Conservation (phyloP, 1,140 invertebrate species). For the Drosophila paulistorum region DNA sequence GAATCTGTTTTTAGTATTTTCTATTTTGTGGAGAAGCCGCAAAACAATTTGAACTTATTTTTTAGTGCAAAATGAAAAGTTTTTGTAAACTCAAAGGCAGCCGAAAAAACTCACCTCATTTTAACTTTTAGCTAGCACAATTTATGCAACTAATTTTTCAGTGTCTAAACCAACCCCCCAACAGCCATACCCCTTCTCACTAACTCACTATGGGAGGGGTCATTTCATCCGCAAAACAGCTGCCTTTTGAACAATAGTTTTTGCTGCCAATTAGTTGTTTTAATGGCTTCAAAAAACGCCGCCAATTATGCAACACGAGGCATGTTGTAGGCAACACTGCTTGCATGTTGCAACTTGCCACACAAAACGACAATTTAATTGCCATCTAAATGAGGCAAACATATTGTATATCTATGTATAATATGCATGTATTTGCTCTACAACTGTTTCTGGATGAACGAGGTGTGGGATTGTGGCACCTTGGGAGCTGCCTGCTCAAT, state of each 20-base stretch:
- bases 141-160: constrained; percentile 75
- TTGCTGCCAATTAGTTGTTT: constrained; percentile 77
- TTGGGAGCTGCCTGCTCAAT: constrained; percentile 20
- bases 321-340: constrained; percentile 49
- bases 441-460: constrained; percentile 20
- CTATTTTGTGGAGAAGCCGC: background rate
- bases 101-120: constrained; percentile 7
- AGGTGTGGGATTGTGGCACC: constrained; percentile 29
- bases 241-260: constrained; percentile 63
- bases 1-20: background rate
- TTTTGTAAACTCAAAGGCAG: background rate
- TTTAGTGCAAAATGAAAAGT: background rate
- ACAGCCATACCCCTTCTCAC: background rate
- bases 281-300: constrained; percentile 63
- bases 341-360: constrained; percentile 22
- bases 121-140: constrained; percentile 51
- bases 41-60: background rate
- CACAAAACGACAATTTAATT: constrained; percentile 71
- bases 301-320: constrained; percentile 66
- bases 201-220: background rate
- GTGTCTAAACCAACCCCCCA: constrained; percentile 25
- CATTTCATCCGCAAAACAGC: constrained; percentile 7
- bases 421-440: constrained; percentile 18
- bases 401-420: background rate
- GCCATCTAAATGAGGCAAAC: constrained; percentile 19